phyloP scores from a whole-genome alignment of 2,113 vertebrate species.

The Rhea pennata region DNA sequence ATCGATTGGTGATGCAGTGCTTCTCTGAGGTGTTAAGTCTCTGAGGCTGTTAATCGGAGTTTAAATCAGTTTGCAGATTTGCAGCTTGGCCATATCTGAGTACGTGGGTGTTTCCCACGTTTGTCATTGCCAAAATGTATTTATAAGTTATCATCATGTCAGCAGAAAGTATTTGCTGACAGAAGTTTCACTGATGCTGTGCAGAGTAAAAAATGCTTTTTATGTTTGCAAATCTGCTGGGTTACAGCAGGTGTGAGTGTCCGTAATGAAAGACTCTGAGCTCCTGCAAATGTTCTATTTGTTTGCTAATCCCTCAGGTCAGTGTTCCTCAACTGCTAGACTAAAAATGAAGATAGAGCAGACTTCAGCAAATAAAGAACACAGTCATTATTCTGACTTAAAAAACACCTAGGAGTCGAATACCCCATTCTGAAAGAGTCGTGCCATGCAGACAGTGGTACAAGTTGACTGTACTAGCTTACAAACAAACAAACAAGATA shows the following conservation, averaged over 20 bases:
- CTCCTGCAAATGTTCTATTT: background rate
- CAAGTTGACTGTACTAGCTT: background rate
- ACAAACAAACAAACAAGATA: background rate
- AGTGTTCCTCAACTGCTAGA: background rate
- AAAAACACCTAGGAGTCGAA: background rate
- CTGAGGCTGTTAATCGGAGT: background rate
- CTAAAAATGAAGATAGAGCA: background rate
- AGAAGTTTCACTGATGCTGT: background rate
- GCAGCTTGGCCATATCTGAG: background rate
- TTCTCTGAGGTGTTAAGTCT: background rate
- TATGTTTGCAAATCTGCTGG: background rate
- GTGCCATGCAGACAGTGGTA: background rate
- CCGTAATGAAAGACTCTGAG: background rate
- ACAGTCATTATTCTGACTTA: background rate
- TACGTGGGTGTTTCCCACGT: background rate
- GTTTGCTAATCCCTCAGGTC: slow-evolving; percentile 18
- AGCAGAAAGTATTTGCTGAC: background rate
- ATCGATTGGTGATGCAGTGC: background rate
- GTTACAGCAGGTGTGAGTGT: background rate
- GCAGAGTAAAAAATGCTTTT: background rate
- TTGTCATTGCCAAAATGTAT: background rate
- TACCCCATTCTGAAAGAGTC: background rate
- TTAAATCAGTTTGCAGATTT: background rate
- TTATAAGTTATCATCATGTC: background rate
- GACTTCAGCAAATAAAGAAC: background rate